Evolutionary conservation across 1,140 invertebrate species (phyloP), one percentile per base, ranked within the genome.

Genomic region (Theocolax elegans): DNA sequence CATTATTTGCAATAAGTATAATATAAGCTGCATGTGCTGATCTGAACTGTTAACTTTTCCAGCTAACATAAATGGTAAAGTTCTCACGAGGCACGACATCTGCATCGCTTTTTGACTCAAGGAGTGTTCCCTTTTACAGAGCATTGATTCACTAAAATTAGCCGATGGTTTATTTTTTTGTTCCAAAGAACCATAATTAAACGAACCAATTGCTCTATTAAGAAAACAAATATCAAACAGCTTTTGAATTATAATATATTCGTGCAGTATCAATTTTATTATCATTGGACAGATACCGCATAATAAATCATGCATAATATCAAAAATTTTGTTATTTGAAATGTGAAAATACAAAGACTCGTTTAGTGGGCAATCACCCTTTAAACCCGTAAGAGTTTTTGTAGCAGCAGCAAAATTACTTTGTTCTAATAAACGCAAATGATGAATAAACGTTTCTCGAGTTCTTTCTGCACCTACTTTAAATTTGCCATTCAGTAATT

Each of bases 81-180:
- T 17, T 17, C 44, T 46, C 44, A 46, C 8, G 2, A 46, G n/a
- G 8, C 44, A 46, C 17, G 15, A 17, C 2, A 17, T 46, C 19
- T 46, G 44, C 15, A 19, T 19, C 1, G 44, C 13, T n/a, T 19
- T 46, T 46, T 46, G 44, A 35, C 4, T 6, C 10, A 35, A 35
- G 4, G 4, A 6, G 10, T 35, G 60, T 4, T 72, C 71, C 46
- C 29, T 44, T 38, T 72, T 74, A 51, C 40, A 31, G 3, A 79
- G 54, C 44, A 75, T 71, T 23, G 64, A 6, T 66, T 54, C n/a
- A n/a, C 72, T 77, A 17, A 77, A 77, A 71, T 79, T 79, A 1
- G 72, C 62, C 48, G 73, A 75, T 31, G 77, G 77, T 40, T 79
- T 79, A 44, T 79, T 74, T 51, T 60, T 72, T 8, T 56, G 59